Conservation (phyloP, 2,113 vertebrate species). For the Hucho hucho region DNA sequence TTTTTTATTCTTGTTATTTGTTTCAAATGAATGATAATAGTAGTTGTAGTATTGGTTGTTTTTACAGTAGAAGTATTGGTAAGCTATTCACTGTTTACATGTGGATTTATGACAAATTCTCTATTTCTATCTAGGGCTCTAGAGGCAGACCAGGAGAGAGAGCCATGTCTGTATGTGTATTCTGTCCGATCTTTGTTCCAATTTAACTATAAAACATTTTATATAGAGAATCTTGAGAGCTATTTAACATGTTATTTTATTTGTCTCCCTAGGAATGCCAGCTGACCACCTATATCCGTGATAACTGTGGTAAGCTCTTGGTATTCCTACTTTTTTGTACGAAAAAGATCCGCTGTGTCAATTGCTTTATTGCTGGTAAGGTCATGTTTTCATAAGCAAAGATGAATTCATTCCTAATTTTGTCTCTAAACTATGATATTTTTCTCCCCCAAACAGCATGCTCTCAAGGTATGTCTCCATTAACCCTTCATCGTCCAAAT, state of each 20-base stretch:
- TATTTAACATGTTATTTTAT: constrained; percentile 1
- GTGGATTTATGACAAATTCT: neutral
- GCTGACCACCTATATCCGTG: constrained; percentile 75
- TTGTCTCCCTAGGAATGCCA: constrained; percentile 78
- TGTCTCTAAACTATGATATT: neutral
- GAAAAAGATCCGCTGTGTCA: neutral
- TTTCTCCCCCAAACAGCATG: constrained; percentile 65
- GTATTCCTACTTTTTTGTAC: constrained; percentile 35
- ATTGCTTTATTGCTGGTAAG: neutral
- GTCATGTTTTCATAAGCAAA: neutral
- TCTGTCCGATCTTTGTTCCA: neutral
- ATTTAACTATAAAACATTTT: neutral
- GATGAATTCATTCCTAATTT: neutral
- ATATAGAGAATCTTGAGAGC: neutral
- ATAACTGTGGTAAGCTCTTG: constrained; percentile 81
- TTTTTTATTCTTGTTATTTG: neutral
- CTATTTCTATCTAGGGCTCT: constrained; percentile 70
- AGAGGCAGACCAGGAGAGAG: constrained; percentile 71
- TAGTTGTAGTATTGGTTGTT: no score
- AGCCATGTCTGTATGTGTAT: constrained; percentile 73
- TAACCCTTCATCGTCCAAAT: neutral
- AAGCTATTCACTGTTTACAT: no score
- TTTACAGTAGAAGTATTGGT: no score
- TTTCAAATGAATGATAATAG: neutral
- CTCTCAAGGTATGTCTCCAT: constrained; percentile 60